Base-by-base conservation (phyloP, 2,888 invertebrate species). In the Cerastis leucographa region DNA sequence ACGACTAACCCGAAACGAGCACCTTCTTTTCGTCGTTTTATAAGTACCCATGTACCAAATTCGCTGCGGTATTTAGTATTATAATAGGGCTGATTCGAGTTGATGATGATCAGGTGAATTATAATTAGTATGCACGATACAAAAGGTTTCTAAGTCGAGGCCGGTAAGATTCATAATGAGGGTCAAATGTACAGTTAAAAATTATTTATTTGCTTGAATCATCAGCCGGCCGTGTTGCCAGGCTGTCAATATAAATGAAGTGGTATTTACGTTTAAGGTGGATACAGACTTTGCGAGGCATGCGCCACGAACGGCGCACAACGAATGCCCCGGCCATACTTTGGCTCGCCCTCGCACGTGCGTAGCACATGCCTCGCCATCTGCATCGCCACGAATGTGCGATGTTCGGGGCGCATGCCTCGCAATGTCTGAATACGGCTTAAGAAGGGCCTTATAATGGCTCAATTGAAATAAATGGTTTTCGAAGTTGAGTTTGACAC, bases 71-170 rank as follows among this genome's bases (percentile, higher is more conserved):
- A n/a, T 59, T 42, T 46, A 7, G 25, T 72, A 25, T 59, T 25
- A 14, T 35, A 14, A 29, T 6, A 44, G 1, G 17, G n/a, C 19
- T 25, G 22, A 12, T 19, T 19, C 17, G 12, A 51, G 46, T 64
- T 46, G 22, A 4, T 54, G 40, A 65, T 56, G 17, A 46, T 7
- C 14, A 56, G 44, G 22, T 7, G 54, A 19, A 17, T 66, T n/a
- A 29, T 6, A 67, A 66, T n/a, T 17, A 69, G 22, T 22, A 54
- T 44, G 61, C 42, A n/a, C 35, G 35, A 51, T 35, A 44, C 8
- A 44, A 25, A 44, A 62, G 62, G 51, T 29, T 70, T 62, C 4
- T 68, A 76, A 46, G 70, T 78, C 51, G n/a, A 77, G 40, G 78
- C 11, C 51, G 35, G 17, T 46, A 56, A 42, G 42, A 64, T 25